Percentiles rank a stretch among this genome's conserved stretches.
Evolutionary conservation across 2,888 invertebrate genomes (phyloP).

Genomic region (Diarsia dahlii): DNA sequence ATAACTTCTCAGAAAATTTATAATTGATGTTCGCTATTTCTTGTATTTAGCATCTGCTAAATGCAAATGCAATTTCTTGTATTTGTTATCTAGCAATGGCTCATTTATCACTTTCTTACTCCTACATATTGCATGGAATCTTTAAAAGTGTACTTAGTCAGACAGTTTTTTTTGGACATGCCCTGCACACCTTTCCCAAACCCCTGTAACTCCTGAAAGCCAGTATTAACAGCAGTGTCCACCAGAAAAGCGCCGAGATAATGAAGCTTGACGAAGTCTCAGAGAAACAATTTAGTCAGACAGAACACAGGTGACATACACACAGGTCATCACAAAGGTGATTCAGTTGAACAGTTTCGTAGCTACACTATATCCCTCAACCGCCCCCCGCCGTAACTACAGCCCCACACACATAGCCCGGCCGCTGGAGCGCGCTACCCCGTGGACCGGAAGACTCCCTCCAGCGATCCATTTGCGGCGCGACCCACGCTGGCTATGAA

Average conservation of each 20-base stretch:
- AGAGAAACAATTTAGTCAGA: too few species aligned
- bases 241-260: too few species aligned
- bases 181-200: too few species aligned
- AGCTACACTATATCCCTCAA: background rate
- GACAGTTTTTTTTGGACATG: too few species aligned
- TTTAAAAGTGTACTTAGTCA: background rate
- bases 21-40: background rate
- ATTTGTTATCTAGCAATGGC: background rate
- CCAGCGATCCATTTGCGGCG: slow-evolving; percentile 35
- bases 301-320: too few species aligned
- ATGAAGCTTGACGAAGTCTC: too few species aligned
- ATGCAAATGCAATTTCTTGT: too few species aligned
- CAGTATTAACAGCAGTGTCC: too few species aligned
- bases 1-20: background rate
- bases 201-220: too few species aligned
- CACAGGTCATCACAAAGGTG: too few species aligned
- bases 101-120: background rate
- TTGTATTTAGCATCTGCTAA: background rate
- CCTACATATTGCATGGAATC: background rate
- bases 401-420: background rate
- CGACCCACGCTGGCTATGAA: slow-evolving; percentile 20
- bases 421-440: slow-evolving; percentile 17
- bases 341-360: too few species aligned
- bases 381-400: slow-evolving; percentile 1
- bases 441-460: slow-evolving; percentile 21